Conservation (phyloP, 2,797 vertebrate species). For the Sebastes hubbsi region DNA sequence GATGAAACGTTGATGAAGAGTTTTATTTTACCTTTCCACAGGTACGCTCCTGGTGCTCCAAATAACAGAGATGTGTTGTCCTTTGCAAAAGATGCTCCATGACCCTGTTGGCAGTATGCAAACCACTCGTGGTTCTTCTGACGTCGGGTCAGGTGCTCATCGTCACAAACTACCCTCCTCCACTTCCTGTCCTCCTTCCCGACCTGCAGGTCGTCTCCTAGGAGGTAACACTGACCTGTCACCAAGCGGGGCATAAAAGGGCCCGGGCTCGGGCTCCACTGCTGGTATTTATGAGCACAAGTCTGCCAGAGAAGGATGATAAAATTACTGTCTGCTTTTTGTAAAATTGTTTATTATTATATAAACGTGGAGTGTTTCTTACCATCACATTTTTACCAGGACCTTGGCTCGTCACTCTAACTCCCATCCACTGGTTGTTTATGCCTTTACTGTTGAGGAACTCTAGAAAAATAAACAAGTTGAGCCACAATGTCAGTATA, state of each 20-base stretch:
- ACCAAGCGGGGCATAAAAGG: conserved; percentile 31
- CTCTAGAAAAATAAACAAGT: conserved; percentile 16
- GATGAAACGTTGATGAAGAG: background rate
- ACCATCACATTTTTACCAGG: conserved; percentile 93
- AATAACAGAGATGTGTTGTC: conserved; percentile 88
- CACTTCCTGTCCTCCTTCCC: conserved; percentile 23
- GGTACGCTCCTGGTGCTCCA: conserved; percentile 91
- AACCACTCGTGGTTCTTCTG: conserved; percentile 86
- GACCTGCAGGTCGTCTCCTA: conserved; percentile 62
- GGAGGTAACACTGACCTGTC: conserved; percentile 75
- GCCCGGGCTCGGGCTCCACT: conserved; percentile 45
- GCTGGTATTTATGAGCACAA: conserved; percentile 74
- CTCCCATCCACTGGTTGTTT: conserved; percentile 94
- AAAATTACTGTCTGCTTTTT: background rate
- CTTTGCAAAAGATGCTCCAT: conserved; percentile 90
- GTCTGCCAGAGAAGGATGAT: conserved; percentile 33
- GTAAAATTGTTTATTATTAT: background rate
- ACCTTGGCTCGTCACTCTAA: conserved; percentile 90
- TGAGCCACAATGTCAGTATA: background rate
- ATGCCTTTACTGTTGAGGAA: conserved; percentile 47
- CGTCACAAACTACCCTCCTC: conserved; percentile 57
- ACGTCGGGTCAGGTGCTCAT: conserved; percentile 82
- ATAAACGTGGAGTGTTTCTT: conserved; percentile 45
- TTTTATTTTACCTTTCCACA: conserved; percentile 89
- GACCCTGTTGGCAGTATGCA: conserved; percentile 93